Evolutionary conservation across 1,140 invertebrate species (phyloP).

Genomic region (Helicoverpa zea): DNA sequence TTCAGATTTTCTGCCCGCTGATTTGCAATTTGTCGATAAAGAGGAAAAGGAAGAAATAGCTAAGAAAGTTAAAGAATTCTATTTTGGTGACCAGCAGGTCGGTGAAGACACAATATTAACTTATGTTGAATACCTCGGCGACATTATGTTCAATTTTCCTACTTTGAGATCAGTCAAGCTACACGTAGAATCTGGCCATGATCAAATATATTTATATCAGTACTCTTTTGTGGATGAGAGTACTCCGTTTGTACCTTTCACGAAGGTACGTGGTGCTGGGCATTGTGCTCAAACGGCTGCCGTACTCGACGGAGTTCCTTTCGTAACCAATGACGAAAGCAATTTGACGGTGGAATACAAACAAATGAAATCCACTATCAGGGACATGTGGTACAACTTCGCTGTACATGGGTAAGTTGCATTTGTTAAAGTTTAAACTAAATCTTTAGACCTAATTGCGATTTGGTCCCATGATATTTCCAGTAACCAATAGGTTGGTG

Average conservation of each 20-base stretch:
- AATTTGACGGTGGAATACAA: conserved; percentile 35
- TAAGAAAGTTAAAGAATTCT: conserved; percentile 62
- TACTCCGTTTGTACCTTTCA: conserved; percentile 17
- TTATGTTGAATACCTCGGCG: conserved; percentile 71
- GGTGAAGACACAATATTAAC: conserved; percentile 58
- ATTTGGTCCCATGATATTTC: too few relatives aligned
- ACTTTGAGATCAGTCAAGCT: conserved; percentile 61
- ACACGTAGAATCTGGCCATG: conserved; percentile 63
- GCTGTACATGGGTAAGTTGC: conserved; percentile 4
- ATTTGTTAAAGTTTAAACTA: neutral
- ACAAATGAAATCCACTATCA: conserved; percentile 48
- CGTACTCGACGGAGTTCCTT: neutral
- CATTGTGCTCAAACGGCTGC: conserved; percentile 10
- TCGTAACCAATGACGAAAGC: conserved; percentile 3
- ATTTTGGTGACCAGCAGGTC: conserved; percentile 62
- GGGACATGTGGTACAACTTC: conserved; percentile 56
- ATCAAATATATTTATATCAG: conserved; percentile 70
- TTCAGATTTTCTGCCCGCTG: conserved; percentile 67
- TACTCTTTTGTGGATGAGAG: conserved; percentile 63
- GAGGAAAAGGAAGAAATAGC: conserved; percentile 58
- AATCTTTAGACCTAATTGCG: too few relatives aligned
- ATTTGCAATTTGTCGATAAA: conserved; percentile 63
- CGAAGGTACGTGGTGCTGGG: conserved; percentile 5
- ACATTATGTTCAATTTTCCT: conserved; percentile 64
- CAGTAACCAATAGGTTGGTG: too few relatives aligned